Conservation (phyloP, 2,888 invertebrate species). For the Scelioninae gen. 2 region DNA sequence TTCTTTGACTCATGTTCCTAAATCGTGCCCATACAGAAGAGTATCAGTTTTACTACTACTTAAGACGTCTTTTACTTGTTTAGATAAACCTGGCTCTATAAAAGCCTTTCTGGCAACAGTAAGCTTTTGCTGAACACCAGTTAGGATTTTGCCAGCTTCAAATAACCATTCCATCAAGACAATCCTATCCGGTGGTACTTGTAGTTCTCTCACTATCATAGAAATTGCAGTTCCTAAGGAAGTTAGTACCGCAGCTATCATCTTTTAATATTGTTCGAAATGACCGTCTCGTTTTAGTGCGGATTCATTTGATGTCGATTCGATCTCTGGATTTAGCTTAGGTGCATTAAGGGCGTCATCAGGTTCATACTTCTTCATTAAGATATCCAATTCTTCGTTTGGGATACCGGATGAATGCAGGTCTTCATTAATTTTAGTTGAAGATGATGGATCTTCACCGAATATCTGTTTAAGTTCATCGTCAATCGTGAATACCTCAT, state of each 20-base stretch:
- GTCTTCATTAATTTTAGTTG: too few species aligned
- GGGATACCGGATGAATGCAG: constrained; percentile 18
- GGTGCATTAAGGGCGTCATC: background rate
- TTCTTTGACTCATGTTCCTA: background rate
- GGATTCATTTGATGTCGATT: background rate
- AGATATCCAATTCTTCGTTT: background rate
- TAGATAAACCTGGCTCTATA: constrained; percentile 11
- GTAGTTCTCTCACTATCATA: constrained; percentile 17
- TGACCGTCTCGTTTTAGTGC: background rate
- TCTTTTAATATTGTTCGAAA: constrained; percentile 3
- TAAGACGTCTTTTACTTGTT: constrained; percentile 19
- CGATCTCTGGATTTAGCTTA: constrained; percentile 2
- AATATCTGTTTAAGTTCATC: too few species aligned
- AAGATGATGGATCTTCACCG: too few species aligned
- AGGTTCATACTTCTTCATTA: constrained; percentile 9
- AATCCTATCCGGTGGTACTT: constrained; percentile 8
- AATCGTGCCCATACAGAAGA: constrained; percentile 3
- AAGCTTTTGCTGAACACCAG: constrained; percentile 12
- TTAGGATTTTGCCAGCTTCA: constrained; percentile 16
- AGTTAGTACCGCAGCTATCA: too few species aligned
- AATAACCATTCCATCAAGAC: constrained; percentile 16
- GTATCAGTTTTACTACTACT: background rate
- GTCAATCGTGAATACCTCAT: too few species aligned
- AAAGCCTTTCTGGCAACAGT: constrained; percentile 16
- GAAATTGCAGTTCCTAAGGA: constrained; percentile 14